A percentile compares a stretch with the other conserved stretches of the same genome.
Conservation (phyloP, 2,113 vertebrate genomes). For the Takifugu flavidus region DNA sequence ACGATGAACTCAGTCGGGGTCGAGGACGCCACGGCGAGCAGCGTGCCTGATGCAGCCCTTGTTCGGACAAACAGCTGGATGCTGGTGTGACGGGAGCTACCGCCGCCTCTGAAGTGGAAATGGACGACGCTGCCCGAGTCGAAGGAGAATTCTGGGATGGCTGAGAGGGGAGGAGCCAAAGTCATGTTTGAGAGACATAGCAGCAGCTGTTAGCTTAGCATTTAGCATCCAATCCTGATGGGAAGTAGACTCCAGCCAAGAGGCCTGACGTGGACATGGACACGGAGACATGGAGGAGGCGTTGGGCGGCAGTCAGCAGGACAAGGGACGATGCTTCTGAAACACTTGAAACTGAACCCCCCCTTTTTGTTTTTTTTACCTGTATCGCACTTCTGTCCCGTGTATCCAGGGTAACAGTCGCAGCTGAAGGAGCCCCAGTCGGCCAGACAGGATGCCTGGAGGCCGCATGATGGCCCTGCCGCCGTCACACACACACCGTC, state of each 20-base stretch:
- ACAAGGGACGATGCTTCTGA: no score
- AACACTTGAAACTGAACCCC: background rate
- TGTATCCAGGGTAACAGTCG: conserved; percentile 80
- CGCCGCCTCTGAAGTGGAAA: conserved; percentile 72
- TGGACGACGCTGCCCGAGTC: conserved; percentile 76
- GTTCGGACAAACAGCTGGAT: conserved; percentile 82
- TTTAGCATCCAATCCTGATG: no score
- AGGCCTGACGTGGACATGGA: no score
- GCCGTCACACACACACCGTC: conserved; percentile 78
- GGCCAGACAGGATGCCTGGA: conserved; percentile 78
- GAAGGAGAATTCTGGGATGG: conserved; percentile 84
- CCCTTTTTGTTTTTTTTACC: conserved; percentile 56
- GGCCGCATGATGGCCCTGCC: conserved; percentile 77
- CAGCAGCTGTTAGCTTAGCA: no score
- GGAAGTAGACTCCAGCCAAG: no score
- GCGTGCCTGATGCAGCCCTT: conserved; percentile 68
- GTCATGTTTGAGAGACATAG: background rate
- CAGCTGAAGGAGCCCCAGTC: conserved; percentile 85
- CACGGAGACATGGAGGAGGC: no score
- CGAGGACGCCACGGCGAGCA: conserved; percentile 77
- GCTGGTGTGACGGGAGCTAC: conserved; percentile 67
- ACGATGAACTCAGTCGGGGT: conserved; percentile 66
- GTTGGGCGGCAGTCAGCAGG: no score
- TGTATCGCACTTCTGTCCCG: conserved; percentile 79
- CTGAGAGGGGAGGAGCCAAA: conserved; percentile 51